phyloP scores from a whole-genome alignment of 2,113 vertebrate genomes.

The Bubo bubo region DNA sequence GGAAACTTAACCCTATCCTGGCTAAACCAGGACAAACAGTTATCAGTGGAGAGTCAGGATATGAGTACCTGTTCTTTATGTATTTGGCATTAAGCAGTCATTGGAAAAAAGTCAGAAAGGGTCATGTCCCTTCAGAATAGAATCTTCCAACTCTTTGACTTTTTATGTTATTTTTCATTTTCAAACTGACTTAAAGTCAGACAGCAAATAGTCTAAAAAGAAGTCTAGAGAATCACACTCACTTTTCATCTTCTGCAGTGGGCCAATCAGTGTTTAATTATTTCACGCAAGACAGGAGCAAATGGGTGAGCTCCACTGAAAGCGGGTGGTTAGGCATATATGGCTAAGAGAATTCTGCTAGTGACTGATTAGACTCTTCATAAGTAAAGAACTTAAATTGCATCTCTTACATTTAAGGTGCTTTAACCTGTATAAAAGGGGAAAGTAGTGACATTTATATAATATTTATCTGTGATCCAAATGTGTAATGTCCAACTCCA shows the following conservation, averaged over 20 bases:
- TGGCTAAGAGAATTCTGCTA: background rate
- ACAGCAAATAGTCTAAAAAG: background rate
- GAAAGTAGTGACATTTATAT: background rate
- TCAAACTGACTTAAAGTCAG: background rate
- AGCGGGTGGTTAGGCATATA: background rate
- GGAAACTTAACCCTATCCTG: too few relatives aligned
- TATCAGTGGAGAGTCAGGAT: background rate
- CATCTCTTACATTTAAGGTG: background rate
- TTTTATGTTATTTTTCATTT: background rate
- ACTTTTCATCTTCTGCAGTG: background rate
- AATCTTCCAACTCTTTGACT: background rate
- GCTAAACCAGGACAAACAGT: too few relatives aligned
- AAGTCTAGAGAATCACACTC: background rate
- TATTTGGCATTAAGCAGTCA: background rate
- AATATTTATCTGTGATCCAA: background rate
- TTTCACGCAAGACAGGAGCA: background rate
- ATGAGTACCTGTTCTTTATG: background rate
- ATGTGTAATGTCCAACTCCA: background rate
- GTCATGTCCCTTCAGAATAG: background rate
- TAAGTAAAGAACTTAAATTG: background rate
- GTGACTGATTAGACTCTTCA: background rate
- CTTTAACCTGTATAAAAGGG: background rate
- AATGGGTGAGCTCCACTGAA: background rate
- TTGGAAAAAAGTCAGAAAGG: background rate
- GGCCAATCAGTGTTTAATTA: background rate